Evolutionary conservation across 2,888 invertebrate genomes (phyloP), one percentile per base, ranked within the genome.

Genomic region (Nemotelus nigrinus): DNA sequence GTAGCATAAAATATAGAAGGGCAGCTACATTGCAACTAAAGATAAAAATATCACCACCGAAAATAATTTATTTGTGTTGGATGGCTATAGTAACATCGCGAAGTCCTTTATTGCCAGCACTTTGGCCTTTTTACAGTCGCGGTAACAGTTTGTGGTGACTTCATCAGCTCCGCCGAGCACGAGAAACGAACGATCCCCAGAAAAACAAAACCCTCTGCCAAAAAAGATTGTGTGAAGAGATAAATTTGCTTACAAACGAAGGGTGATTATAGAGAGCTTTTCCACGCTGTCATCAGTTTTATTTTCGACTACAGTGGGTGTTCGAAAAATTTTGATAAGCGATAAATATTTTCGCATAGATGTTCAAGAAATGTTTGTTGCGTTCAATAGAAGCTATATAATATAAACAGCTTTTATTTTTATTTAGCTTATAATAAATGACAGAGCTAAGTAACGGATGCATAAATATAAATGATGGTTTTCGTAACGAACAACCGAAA

Each of bases 161-260:
- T 70, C 70, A 70, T 53, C 70, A 53, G 8, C 55, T 50, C 43
- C 55, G 55, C 7, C 50, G 55, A 60, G 25, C 39, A 48, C 63
- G 47, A 60, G 50, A 25, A 25, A 25, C 25, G 25, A 25, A 25
- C 25, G 25, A 53, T 55, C 70, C 70, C 55, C 44, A 2, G 53
- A 70, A 68, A 70, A 47, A 60, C 74, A 48, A 74, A 60, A 48
- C 63, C 41, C 63, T 48, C 74, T 47, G 60, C 60, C 60, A 74
- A 74, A 25, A 68, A 74, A 74, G 74, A 74, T 74, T 74, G 74
- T 2, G 60, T 25, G 63, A 63, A 74, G 25, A 25, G 74, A 74
- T 74, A 74, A 74, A 74, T 74, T 74, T 74, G 74, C 74, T 74
- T 74, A 74, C 74, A 74, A 74, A 74, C 74, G 74, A 74, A 57